Percentiles rank a stretch among this genome's conserved stretches.
Evolutionary conservation across 2,888 invertebrate genomes (phyloP).

Genomic region (Cecidostiba fungosa): DNA sequence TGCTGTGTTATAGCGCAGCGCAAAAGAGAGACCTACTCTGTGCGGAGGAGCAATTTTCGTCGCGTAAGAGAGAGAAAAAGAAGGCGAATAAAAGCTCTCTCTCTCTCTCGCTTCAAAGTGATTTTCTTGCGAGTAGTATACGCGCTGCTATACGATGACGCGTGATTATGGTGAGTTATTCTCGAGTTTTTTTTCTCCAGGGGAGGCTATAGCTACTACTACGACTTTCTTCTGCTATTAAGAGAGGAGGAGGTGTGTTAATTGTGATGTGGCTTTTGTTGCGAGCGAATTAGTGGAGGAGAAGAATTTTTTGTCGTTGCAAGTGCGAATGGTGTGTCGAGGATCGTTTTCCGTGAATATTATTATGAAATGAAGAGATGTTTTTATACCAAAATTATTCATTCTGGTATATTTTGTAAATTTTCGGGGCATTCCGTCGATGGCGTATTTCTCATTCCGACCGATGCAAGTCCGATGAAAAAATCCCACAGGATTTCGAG

Average conservation of each 20-base stretch:
- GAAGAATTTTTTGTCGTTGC: no score
- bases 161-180: slow-evolving; percentile 30
- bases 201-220: not conserved
- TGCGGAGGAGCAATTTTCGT: slow-evolving; percentile 56
- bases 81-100: slow-evolving; percentile 42
- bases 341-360: no score
- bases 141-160: slow-evolving; percentile 24
- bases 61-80: slow-evolving; percentile 5
- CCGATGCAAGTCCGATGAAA: not conserved
- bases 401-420: no score
- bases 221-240: not conserved
- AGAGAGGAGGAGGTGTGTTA: not conserved
- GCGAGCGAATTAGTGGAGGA: no score
- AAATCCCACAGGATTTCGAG: not conserved
- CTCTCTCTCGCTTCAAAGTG: slow-evolving; percentile 30
- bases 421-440: not conserved
- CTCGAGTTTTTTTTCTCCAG: not conserved
- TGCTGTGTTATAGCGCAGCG: not conserved
- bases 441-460: not conserved
- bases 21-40: slow-evolving; percentile 14
- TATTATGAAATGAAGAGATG: no score
- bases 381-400: no score
- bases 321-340: no score
- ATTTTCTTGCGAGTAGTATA: slow-evolving; percentile 42
- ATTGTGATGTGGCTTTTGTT: no score